Percentiles rank a stretch among this genome's conserved stretches.
Evolutionary conservation across 2,797 vertebrate genomes (phyloP).

Genomic region (Microcaecilia unicolor): DNA sequence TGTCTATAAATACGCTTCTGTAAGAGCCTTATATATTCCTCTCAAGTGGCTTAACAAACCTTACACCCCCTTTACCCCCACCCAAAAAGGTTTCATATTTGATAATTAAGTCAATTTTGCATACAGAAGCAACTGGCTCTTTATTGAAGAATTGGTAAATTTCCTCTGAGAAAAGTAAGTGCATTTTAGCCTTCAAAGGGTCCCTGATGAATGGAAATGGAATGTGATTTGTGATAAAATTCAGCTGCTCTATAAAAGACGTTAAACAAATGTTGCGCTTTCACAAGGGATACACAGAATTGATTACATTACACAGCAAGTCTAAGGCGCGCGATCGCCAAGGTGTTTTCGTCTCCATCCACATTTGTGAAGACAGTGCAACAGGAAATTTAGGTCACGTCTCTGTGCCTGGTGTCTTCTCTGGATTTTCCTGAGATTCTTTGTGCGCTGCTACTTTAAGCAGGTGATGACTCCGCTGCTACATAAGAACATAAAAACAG

Average conservation of each 20-base stretch:
- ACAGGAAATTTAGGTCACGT: too few species aligned
- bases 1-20: too few species aligned
- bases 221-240: conserved; percentile 70
- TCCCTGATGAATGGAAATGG: conserved; percentile 63
- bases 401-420: not conserved
- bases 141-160: conserved; percentile 66
- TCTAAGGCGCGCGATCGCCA: conserved; percentile 28
- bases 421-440: conserved; percentile 38
- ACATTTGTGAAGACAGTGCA: conserved; percentile 6
- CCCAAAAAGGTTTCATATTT: too few species aligned
- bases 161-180: conserved; percentile 63
- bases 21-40: too few species aligned
- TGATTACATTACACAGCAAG: conserved; percentile 67
- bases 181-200: conserved; percentile 63
- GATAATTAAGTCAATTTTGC: conserved; percentile 68
- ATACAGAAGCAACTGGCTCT: conserved; percentile 59
- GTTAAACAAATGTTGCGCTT: conserved; percentile 72
- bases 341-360: conserved; percentile 23
- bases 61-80: too few species aligned
- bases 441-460: too few species aligned
- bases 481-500: too few species aligned
- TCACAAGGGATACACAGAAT: conserved; percentile 63
- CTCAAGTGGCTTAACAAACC: too few species aligned
- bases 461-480: too few species aligned
- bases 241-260: conserved; percentile 70